Conservation (phyloP, 2,797 vertebrate genomes). For the Cetoscarus ocellatus region DNA sequence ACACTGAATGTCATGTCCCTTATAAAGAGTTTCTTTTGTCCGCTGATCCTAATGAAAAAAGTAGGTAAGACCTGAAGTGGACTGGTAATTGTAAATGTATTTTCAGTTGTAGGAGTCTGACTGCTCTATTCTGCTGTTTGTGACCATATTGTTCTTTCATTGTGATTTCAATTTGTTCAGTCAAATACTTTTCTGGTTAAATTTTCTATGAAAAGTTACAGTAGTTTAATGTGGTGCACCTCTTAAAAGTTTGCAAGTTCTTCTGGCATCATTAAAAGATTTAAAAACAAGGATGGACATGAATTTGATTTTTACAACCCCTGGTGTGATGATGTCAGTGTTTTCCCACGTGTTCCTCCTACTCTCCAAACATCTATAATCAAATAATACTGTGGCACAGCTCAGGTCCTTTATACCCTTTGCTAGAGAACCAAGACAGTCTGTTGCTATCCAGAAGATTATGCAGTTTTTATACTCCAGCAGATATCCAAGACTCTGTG, state of each 20-base stretch:
- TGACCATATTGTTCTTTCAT: too few relatives aligned
- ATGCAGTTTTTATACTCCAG: conserved; percentile 24
- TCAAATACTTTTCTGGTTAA: conserved; percentile 18
- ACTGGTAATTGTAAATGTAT: too few relatives aligned
- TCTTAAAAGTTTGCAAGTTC: conserved; percentile 13
- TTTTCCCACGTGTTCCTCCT: conserved; percentile 22
- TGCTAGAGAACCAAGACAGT: conserved; percentile 18
- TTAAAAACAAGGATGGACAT: conserved; percentile 20
- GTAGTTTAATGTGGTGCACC: conserved; percentile 15
- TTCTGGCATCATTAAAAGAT: conserved; percentile 1
- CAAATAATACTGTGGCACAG: conserved; percentile 39
- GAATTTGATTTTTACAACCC: conserved; percentile 44
- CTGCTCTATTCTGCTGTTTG: neutral
- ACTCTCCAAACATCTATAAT: conserved; percentile 28
- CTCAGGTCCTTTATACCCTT: conserved; percentile 10
- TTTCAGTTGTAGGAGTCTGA: too few relatives aligned
- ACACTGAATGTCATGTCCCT: too few relatives aligned
- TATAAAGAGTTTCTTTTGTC: too few relatives aligned
- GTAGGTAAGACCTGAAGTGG: too few relatives aligned
- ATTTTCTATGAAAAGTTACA: too few relatives aligned
- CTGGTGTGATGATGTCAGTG: conserved; percentile 47
- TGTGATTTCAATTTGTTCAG: conserved; percentile 12
- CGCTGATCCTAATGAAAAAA: too few relatives aligned
- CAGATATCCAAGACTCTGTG: conserved; percentile 29
- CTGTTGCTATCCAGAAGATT: conserved; percentile 22